Conservation (phyloP, 1,140 invertebrate genomes). For the Trachymyrmex cornetzi region DNA sequence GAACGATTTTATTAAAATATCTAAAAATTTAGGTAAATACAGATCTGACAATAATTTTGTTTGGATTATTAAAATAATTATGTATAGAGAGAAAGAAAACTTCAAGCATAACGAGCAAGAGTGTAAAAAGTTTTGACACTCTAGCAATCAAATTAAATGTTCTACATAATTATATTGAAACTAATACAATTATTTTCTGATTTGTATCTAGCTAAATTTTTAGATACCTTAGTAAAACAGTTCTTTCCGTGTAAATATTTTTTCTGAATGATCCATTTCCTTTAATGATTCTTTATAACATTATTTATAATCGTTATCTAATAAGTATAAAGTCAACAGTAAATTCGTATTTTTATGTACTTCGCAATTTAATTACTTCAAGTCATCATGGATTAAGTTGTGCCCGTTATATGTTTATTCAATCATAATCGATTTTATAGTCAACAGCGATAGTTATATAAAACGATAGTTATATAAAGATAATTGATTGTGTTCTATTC, state of each 20-base stretch:
- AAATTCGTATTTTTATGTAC: background rate
- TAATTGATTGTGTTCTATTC: slow-evolving; percentile 42
- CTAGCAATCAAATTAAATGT: too few species aligned
- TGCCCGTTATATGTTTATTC: background rate
- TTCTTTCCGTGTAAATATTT: background rate
- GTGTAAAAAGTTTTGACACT: too few species aligned
- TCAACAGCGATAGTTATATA: slow-evolving; percentile 2
- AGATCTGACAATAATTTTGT: too few species aligned
- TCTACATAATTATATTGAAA: too few species aligned
- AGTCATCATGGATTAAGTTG: background rate
- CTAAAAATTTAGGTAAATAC: too few species aligned
- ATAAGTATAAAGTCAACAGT: background rate
- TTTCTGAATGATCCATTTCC: background rate
- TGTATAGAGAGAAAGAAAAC: too few species aligned
- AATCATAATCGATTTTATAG: slow-evolving; percentile 29
- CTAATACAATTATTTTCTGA: too few species aligned
- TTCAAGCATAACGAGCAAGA: too few species aligned
- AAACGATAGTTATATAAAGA: slow-evolving; percentile 12
- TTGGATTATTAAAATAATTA: too few species aligned
- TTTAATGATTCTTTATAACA: background rate
- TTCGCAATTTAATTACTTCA: background rate
- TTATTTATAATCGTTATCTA: background rate
- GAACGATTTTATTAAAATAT: too few species aligned
- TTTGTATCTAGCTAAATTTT: too few species aligned
- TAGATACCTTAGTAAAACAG: too few species aligned